Conservation (phyloP, 1,140 invertebrate genomes). For the Tetramorium simillimum region DNA sequence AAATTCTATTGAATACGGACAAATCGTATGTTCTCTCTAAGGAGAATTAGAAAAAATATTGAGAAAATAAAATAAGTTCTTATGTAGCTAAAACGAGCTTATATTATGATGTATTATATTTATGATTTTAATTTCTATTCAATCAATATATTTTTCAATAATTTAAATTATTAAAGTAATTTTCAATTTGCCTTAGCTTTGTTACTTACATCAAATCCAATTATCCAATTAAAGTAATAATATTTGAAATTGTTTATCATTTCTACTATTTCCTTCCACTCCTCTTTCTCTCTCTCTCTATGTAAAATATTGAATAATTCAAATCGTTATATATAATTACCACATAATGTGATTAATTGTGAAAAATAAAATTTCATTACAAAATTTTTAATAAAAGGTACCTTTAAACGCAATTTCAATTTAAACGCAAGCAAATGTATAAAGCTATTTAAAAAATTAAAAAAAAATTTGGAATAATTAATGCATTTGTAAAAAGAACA, state of each 20-base stretch:
- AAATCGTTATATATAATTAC: background rate
- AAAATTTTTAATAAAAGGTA: background rate
- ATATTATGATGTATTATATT: background rate
- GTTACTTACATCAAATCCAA: background rate
- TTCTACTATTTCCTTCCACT: background rate
- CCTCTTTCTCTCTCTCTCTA: background rate
- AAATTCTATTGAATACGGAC: background rate
- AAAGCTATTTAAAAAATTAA: background rate
- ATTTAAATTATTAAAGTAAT: background rate
- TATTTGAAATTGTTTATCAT: background rate
- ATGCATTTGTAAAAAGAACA: background rate
- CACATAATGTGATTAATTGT: background rate
- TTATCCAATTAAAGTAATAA: background rate
- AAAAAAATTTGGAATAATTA: background rate
- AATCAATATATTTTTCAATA: slow-evolving; percentile 7
- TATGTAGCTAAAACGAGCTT: slow-evolving; percentile 2
- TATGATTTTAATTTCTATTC: background rate
- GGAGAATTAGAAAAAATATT: background rate
- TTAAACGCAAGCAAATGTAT: background rate
- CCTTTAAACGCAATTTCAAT: too few relatives aligned
- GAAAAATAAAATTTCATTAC: slow-evolving; percentile 7
- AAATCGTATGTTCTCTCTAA: background rate
- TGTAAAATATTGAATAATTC: background rate
- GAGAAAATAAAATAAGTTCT: slow-evolving; percentile 33
- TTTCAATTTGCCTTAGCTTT: background rate